phyloP scores from a whole-genome alignment of 1,140 invertebrate genomes.

The Drosophila virilis region DNA sequence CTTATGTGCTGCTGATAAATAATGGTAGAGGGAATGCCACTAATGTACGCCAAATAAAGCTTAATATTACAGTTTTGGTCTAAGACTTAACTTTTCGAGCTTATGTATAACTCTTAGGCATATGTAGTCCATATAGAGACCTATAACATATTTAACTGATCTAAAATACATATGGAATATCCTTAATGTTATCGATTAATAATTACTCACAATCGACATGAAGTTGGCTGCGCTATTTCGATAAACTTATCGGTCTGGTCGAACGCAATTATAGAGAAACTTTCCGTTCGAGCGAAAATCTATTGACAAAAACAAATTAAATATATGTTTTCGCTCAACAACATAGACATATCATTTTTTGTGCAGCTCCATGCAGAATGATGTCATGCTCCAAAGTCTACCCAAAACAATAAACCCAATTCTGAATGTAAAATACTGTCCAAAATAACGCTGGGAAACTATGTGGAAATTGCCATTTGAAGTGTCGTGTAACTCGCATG shows the following conservation, averaged over 20 bases:
- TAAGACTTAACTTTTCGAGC: too few relatives aligned
- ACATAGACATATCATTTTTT: neutral
- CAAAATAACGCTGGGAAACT: constrained; percentile 22
- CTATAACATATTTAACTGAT: too few relatives aligned
- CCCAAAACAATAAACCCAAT: constrained; percentile 12
- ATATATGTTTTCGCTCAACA: too few relatives aligned
- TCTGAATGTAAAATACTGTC: constrained; percentile 7
- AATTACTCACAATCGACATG: neutral
- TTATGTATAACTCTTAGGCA: too few relatives aligned
- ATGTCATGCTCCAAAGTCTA: constrained; percentile 22
- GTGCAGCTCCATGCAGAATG: constrained; percentile 13
- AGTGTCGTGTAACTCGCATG: constrained; percentile 2
- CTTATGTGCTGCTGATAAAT: too few relatives aligned
- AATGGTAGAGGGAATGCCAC: too few relatives aligned
- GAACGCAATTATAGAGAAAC: neutral
- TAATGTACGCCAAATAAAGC: too few relatives aligned
- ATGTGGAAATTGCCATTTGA: neutral
- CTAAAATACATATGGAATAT: neutral
- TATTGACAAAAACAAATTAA: too few relatives aligned
- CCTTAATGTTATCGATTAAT: neutral
- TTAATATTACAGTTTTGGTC: too few relatives aligned
- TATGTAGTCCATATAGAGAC: rapidly evolving
- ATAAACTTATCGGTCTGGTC: neutral
- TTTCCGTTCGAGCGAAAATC: too few relatives aligned
- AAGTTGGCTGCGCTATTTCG: neutral